phyloP scores from a whole-genome alignment of 2,797 vertebrate species.

The Esox lucius region DNA sequence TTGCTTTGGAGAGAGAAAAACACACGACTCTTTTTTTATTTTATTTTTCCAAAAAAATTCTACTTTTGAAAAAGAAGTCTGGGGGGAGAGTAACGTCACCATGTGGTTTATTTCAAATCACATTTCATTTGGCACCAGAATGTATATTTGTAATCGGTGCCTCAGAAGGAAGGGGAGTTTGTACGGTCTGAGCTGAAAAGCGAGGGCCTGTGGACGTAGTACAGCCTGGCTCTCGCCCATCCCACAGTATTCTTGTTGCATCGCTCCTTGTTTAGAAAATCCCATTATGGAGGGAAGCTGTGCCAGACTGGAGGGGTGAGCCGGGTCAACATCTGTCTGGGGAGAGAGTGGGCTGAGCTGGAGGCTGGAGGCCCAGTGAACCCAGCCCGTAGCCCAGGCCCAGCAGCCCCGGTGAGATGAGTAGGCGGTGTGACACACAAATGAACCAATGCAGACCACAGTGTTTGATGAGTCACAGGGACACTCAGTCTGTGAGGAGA shows the following conservation, averaged over 20 bases:
- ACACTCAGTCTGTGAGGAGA: slow-evolving; percentile 45
- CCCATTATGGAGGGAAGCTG: slow-evolving; percentile 67
- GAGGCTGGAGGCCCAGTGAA: slow-evolving; percentile 36
- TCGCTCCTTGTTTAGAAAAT: slow-evolving; percentile 75
- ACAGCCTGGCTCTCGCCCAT: slow-evolving; percentile 56
- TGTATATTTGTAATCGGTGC: slow-evolving; percentile 59
- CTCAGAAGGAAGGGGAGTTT: slow-evolving; percentile 43
- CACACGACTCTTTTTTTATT: not conserved
- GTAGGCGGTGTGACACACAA: slow-evolving; percentile 63
- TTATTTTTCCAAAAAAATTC: slow-evolving; percentile 44
- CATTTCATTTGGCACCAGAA: slow-evolving; percentile 57
- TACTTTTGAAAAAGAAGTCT: slow-evolving; percentile 60
- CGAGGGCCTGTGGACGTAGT: slow-evolving; percentile 59
- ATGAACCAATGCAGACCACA: slow-evolving; percentile 62
- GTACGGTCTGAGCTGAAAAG: slow-evolving; percentile 22
- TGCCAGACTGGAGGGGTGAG: slow-evolving; percentile 73
- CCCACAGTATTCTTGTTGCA: slow-evolving; percentile 57
- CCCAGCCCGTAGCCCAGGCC: slow-evolving; percentile 51
- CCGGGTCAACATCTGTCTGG: slow-evolving; percentile 76
- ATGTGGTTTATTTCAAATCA: slow-evolving; percentile 61
- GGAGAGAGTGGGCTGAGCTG: slow-evolving; percentile 25
- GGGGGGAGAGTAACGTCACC: slow-evolving; percentile 55
- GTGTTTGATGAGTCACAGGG: slow-evolving; percentile 63
- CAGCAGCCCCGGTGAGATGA: slow-evolving; percentile 34
- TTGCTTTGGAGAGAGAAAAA: slow-evolving; percentile 35